Conservation (phyloP, 2,797 vertebrate species). For the Synanceia verrucosa region DNA sequence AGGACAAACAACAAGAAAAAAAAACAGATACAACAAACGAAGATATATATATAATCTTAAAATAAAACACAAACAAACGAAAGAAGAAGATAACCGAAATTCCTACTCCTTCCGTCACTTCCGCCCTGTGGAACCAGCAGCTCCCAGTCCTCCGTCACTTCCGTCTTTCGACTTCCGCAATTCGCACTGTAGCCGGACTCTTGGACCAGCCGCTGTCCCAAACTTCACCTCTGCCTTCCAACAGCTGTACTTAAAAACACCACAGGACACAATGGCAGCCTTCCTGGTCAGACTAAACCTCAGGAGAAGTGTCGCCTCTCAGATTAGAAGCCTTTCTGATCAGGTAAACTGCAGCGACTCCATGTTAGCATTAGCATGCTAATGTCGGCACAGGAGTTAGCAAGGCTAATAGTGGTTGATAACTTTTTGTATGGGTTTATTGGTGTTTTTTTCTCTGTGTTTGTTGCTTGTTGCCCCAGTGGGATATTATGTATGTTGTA, state of each 20-base stretch:
- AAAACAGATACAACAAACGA: too few relatives aligned
- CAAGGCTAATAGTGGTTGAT: neutral
- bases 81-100: too few relatives aligned
- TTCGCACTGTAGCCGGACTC: neutral
- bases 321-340: slow-evolving; percentile 80
- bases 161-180: too few relatives aligned
- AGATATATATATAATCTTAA: too few relatives aligned
- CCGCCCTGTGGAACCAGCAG: too few relatives aligned
- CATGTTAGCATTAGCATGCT: slow-evolving; percentile 53
- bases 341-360: slow-evolving; percentile 75
- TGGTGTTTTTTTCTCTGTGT: neutral
- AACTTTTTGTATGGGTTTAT: neutral
- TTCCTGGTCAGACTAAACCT: slow-evolving; percentile 62
- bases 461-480: neutral
- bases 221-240: neutral
- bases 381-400: slow-evolving; percentile 1
- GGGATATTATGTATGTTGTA: neutral
- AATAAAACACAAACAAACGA: too few relatives aligned
- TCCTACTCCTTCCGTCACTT: too few relatives aligned
- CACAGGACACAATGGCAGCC: slow-evolving; percentile 66
- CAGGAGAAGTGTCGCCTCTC: slow-evolving; percentile 65
- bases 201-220: rapidly evolving
- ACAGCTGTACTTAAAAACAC: rapidly evolving
- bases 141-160: too few relatives aligned
- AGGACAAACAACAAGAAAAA: too few relatives aligned